Conservation (phyloP, 2,888 invertebrate genomes). For the Phania funesta region DNA sequence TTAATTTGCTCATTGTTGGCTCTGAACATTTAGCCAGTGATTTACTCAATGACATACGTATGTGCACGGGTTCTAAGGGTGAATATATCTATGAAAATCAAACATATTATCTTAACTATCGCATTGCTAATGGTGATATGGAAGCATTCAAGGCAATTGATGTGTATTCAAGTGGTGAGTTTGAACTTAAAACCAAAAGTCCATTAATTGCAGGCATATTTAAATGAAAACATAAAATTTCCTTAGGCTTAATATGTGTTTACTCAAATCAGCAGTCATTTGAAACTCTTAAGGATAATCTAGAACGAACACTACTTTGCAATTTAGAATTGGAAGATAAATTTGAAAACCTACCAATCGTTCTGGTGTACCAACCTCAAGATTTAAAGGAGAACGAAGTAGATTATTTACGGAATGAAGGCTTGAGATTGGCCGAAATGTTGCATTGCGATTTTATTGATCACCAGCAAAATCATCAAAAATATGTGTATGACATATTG, state of each 20-base stretch:
- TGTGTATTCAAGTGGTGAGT: slow-evolving; percentile 92
- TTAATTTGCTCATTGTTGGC: slow-evolving; percentile 94
- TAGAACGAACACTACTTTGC: slow-evolving; percentile 93
- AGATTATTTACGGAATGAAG: slow-evolving; percentile 92
- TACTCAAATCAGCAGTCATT: slow-evolving; percentile 95
- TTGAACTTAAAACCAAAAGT: not conserved
- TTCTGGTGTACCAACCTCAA: slow-evolving; percentile 91
- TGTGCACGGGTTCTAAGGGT: slow-evolving; percentile 91
- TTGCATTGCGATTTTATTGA: slow-evolving; percentile 80
- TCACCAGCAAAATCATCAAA: slow-evolving; percentile 80
- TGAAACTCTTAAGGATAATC: slow-evolving; percentile 93
- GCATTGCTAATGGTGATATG: slow-evolving; percentile 93
- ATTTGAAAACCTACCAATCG: slow-evolving; percentile 92
- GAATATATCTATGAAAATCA: slow-evolving; percentile 90
- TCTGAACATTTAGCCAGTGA: slow-evolving; percentile 92
- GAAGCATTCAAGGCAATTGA: slow-evolving; percentile 92
- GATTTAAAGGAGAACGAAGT: slow-evolving; percentile 93
- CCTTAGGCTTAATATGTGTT: slow-evolving; percentile 88
- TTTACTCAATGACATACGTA: slow-evolving; percentile 91
- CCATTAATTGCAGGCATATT: not conserved
- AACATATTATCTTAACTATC: slow-evolving; percentile 90
- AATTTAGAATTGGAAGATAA: slow-evolving; percentile 95
- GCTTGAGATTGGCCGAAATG: slow-evolving; percentile 94
- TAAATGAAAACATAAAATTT: not conserved
- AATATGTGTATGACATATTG: slow-evolving; percentile 80